Conservation (phyloP, 2,888 invertebrate genomes). For the Agonopterix arenella region DNA sequence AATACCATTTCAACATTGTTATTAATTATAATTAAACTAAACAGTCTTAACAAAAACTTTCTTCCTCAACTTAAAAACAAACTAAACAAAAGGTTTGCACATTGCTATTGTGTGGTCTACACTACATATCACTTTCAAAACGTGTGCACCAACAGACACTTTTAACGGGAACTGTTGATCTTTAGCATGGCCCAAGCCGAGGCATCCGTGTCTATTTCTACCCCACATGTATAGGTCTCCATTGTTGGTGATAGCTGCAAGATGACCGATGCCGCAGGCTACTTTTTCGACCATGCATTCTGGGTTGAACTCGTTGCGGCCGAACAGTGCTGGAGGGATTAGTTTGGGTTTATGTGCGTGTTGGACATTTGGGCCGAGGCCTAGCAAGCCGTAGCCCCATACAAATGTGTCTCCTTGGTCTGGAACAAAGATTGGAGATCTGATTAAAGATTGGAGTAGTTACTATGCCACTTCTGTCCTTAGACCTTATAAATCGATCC, state of each 20-base stretch:
- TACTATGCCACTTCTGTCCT: too few relatives aligned
- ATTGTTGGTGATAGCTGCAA: conserved; percentile 87
- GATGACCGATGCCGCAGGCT: conserved; percentile 82
- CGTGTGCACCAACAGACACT: conserved; percentile 86
- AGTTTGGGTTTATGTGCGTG: conserved; percentile 80
- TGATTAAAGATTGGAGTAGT: too few relatives aligned
- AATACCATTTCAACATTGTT: too few relatives aligned
- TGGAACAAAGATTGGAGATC: too few relatives aligned
- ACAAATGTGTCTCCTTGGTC: conserved; percentile 90
- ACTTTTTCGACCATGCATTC: conserved; percentile 81
- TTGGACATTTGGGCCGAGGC: conserved; percentile 88
- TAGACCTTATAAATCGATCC: too few relatives aligned
- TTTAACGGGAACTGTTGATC: conserved; percentile 94
- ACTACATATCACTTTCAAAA: conserved; percentile 85
- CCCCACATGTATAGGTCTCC: conserved; percentile 97
- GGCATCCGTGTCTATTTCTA: conserved; percentile 86
- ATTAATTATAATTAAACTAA: conserved; percentile 7
- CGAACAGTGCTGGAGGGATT: conserved; percentile 90
- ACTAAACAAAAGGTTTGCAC: conserved; percentile 82
- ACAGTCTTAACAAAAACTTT: conserved; percentile 21
- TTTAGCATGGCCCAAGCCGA: conserved; percentile 88
- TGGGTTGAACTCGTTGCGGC: conserved; percentile 88
- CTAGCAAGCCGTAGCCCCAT: conserved; percentile 96
- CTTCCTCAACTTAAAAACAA: conserved; percentile 11
- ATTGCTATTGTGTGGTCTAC: conserved; percentile 90